Evolutionary conservation across 1,140 invertebrate genomes (phyloP), one percentile per base, ranked within the genome.

Genomic region (Phymastichus coffea): DNA sequence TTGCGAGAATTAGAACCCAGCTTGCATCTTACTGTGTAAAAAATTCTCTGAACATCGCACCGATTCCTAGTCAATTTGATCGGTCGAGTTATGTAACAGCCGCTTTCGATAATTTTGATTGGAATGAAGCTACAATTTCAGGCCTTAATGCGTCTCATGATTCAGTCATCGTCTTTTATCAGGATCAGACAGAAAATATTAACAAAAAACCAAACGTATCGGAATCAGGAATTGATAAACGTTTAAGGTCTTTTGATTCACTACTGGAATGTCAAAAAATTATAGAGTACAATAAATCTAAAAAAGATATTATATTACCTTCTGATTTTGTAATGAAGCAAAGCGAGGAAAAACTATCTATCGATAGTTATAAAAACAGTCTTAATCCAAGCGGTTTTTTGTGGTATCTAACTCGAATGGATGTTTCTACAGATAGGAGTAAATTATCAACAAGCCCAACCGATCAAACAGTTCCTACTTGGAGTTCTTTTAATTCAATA

Each of bases 201-300:
- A 33, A 37, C 2, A 12, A 10, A 22, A 51, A 51, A 19, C 47
- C 47, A 35, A 37, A 37, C 35, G 2, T 51, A 2, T 51, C 47
- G 12, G 20, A 33, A 3, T 9, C 8, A 3, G 2, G 12, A 2
- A 51, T 35, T n/a, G 30, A 52, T 38, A 38, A 52, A 38, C 10
- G 25, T n/a, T 17, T 4, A 23, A 52, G 35, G 23, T 37, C 35
- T n/a, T 51, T 51, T 35, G 14, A 2, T n/a, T 8, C 4, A 22
- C 17, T 35, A 35, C 20, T 51, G 6, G 20, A 51, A 51, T 51
- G 47, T 35, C 47, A 49, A 49, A 28, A 49, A 35, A 20, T 49
- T 19, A 22, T 28, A 19, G 15, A 22, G 17, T 22, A 30, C 20
- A 1, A 20, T 4, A 20, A 20, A 22, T 4, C 7, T 1, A 51